Base-by-base conservation (phyloP, 1,140 invertebrate species). In the Adoxophyes honmai region DNA sequence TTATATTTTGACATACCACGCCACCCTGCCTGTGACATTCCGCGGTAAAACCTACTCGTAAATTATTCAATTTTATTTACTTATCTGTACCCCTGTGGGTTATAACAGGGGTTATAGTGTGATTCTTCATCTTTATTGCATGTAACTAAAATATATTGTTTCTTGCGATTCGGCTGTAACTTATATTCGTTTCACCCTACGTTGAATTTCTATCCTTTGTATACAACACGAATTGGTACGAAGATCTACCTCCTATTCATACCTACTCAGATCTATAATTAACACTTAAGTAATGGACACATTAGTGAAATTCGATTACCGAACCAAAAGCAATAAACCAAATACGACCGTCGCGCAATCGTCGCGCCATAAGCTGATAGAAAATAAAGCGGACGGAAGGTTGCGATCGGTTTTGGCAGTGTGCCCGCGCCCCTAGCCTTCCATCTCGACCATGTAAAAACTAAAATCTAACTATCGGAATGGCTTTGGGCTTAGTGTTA, bases 1-100 rank as follows among this genome's bases (percentile, higher is more conserved):
- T 81, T 80, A 84, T 86, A 86, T 83, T 84, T 80, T 86, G 83
- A 86, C 84, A 86, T 86, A 76, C 77, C 78, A 75, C 77, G 78
- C 80, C 78, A 80, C 73, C 78, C 75, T 79, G 73, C 75, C 68
- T 73, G 73, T 78, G 76, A 82, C 78, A 76, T 75, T 75, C 70
- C 75, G 78, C 81, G 73, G 75, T 74, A 74, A 76, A 76, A 76
- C 73, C 70, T 77, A 80, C 74, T 75, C 72, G 69, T 71, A 73
- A 72, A 82, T 82, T 80, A 84, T 86, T 79, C 75, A 83, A 79
- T 81, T 80, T 79, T 81, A 80, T 78, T 74, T 75, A 73, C 65
- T 77, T 79, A 73, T 75, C 57, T 59, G 60, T 68, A 61, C 63
- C 64, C 57, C 55, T 68, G 63, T 52, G 48, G 57, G 52, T 63